Conservation (phyloP, 2,797 vertebrate species). For the Crocidura indochinensis region DNA sequence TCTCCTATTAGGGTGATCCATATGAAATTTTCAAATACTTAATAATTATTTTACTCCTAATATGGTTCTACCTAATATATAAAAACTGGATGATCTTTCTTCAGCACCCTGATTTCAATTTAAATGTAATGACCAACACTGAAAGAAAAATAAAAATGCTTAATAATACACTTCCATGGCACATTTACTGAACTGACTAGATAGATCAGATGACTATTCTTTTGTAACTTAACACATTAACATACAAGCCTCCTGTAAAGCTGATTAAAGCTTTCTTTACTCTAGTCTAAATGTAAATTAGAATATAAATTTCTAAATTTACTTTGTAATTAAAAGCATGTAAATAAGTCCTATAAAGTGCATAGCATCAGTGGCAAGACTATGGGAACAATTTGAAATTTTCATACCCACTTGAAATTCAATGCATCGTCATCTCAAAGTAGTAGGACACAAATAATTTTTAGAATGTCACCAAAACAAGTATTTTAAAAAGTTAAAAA, state of each 20-base stretch:
- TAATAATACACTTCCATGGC: constrained; percentile 30
- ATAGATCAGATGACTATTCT: constrained; percentile 52
- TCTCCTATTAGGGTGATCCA: constrained; percentile 46
- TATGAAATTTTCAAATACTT: constrained; percentile 45
- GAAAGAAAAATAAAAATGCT: constrained; percentile 47
- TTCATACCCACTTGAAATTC: constrained; percentile 33
- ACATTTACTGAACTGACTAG: constrained; percentile 11
- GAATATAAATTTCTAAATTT: constrained; percentile 40
- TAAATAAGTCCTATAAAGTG: not conserved
- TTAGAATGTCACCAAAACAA: constrained; percentile 20
- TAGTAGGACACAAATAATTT: not conserved
- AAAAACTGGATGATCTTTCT: constrained; percentile 33
- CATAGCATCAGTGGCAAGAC: not conserved
- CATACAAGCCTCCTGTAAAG: not conserved
- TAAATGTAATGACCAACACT: constrained; percentile 53
- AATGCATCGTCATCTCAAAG: constrained; percentile 5
- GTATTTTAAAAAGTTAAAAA: constrained; percentile 60
- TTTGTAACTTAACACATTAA: constrained; percentile 50
- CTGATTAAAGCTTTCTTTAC: not conserved
- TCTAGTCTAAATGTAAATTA: not conserved
- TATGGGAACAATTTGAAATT: constrained; percentile 13
- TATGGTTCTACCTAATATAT: not conserved
- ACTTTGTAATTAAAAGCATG: not conserved
- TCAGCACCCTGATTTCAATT: constrained; percentile 3
- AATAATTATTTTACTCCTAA: constrained; percentile 40